Base-by-base conservation (phyloP, 2,888 invertebrate species). In the Caenorhabditis afra region DNA sequence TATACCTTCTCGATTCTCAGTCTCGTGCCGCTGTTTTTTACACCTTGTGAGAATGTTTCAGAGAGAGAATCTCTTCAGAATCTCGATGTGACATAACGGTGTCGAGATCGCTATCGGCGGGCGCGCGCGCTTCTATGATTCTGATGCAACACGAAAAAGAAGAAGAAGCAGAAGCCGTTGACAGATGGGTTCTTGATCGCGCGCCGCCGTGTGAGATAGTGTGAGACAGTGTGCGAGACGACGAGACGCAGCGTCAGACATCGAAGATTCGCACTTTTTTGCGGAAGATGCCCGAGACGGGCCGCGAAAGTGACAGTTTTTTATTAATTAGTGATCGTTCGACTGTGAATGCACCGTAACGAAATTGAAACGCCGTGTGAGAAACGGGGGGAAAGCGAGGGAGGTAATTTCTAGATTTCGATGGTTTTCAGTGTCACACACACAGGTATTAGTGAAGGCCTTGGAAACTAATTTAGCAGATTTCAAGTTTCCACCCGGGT, bases 251-350 rank as follows among this genome's bases (percentile, higher is more conserved):
- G n/a, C n/a, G n/a, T n/a, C n/a, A 59, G 68, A 65, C 45, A 45
- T 29, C 7, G 10, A 52, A 14, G 64, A 50, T 50, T 58, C 67
- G 67, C 67, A 59, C 67, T 67, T 58, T 67, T 58, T 45, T 47
- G 37, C 12, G 49, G 55, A 41, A 29, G 29, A 29, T 29, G 29
- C 29, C 29, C 29, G 29, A 29, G 29, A 29, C 29, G 29, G 7
- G 4, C 18, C 18, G 58, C 16, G 55, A 62, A 68, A 52, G 70
- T 71, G 62, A 53, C 71, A 71, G 55, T 57, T 29, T 29, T 7
- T 29, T 71, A 71, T 71, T 71, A 71, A 71, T 64, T 71, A 71
- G 71, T 62, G 71, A 62, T 71, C 57, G 71, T 71, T 71, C 62
- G 58, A 57, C 18, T 50, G 50, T 22, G 18, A 22, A n/a, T 18